Evolutionary conservation across 1,140 invertebrate genomes (phyloP).

Genomic region (Phymastichus coffea): DNA sequence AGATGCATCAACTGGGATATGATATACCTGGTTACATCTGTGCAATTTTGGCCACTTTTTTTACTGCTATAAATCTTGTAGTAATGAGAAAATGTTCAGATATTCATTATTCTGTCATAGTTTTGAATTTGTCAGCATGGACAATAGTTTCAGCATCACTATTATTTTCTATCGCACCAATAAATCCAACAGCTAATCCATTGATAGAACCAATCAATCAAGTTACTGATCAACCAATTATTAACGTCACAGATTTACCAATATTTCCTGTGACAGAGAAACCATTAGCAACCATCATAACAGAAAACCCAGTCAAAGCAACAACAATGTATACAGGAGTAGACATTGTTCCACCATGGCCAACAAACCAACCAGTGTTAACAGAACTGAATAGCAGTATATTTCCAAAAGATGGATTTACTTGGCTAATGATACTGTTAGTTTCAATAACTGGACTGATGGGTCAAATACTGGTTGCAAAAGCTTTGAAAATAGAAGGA

Average conservation of each 20-base stretch:
- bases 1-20: conserved; percentile 45
- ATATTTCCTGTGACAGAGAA: no score
- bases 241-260: no score
- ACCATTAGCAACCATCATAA: no score
- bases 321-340: no score
- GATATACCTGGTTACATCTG: conserved; percentile 54
- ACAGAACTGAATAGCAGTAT: no score
- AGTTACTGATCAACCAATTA: conserved; percentile 16
- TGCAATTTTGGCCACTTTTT: conserved; percentile 55
- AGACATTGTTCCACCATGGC: no score
- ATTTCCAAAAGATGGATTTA: conserved; percentile 44
- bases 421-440: conserved; percentile 48
- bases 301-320: no score
- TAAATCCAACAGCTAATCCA: no score
- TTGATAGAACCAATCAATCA: conserved; percentile 31
- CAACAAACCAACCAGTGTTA: no score
- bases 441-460: conserved; percentile 50
- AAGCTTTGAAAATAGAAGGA: conserved; percentile 56
- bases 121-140: conserved; percentile 56
- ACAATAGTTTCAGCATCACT: conserved; percentile 46
- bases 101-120: conserved; percentile 56
- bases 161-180: conserved; percentile 44
- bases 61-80: conserved; percentile 59
- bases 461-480: conserved; percentile 56
- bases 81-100: conserved; percentile 59